phyloP scores from a whole-genome alignment of 2,113 vertebrate genomes.

The Tragulus kanchil region DNA sequence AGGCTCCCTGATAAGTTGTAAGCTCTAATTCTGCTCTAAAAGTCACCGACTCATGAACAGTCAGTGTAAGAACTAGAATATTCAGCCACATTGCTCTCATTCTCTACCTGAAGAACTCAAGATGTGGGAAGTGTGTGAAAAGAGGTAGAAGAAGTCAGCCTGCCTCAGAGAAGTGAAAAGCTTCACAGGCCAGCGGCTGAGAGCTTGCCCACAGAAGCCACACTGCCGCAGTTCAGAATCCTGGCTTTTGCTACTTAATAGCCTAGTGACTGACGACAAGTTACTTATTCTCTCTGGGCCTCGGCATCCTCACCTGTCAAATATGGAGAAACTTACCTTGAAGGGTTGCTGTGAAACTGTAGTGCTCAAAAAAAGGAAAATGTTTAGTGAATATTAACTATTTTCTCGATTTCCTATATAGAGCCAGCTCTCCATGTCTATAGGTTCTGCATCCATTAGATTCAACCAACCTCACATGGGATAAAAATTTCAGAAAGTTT shows the following conservation, averaged over 20 bases:
- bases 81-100: not conserved
- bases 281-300: not conserved
- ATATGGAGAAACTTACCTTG: not conserved
- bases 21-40: too few relatives aligned
- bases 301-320: not conserved
- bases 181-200: not conserved
- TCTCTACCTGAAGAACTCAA: not conserved
- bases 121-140: not conserved
- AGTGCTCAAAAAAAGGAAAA: not conserved
- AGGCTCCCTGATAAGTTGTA: not conserved
- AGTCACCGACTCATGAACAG: not conserved
- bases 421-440: not conserved
- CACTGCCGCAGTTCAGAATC: not conserved
- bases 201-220: not conserved
- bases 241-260: not conserved
- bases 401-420: conserved; percentile 9
- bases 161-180: not conserved
- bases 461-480: not conserved
- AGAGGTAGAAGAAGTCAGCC: not conserved
- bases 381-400: not conserved
- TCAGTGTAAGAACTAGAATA: not conserved
- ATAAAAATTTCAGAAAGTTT: not conserved
- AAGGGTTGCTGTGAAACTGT: not conserved
- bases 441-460: not conserved
- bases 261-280: not conserved